Evolutionary conservation across 1,140 invertebrate species (phyloP).

Genomic region (Phymastichus coffea): DNA sequence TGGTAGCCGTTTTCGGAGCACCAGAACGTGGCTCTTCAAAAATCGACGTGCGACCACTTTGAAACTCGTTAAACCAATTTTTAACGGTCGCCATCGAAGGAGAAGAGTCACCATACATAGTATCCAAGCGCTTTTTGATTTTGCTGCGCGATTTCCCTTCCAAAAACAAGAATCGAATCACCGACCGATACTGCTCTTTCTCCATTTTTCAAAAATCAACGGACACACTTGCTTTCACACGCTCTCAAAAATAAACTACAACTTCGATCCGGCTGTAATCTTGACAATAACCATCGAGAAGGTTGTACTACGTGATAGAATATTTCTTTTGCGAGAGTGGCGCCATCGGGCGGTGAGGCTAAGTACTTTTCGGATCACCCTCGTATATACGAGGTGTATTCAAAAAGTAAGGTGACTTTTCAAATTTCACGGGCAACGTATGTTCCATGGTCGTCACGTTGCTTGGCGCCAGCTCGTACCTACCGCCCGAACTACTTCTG

Average conservation of each 20-base stretch:
- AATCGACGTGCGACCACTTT: conserved; percentile 36
- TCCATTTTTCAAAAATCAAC: conserved; percentile 16
- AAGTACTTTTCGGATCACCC: neutral
- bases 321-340: neutral
- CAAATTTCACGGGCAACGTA: too few relatives aligned
- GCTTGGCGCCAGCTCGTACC: too few relatives aligned
- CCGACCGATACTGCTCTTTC: conserved; percentile 13
- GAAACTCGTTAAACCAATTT: conserved; percentile 39
- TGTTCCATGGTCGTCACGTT: too few relatives aligned
- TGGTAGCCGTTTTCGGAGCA: conserved; percentile 30
- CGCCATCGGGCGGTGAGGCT: neutral
- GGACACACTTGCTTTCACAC: neutral
- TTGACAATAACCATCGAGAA: neutral
- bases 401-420: neutral
- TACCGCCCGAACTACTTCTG: too few relatives aligned
- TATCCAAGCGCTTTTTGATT: conserved; percentile 13
- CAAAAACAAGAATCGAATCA: conserved; percentile 15
- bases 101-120: conserved; percentile 35
- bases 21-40: conserved; percentile 31
- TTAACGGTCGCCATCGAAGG: conserved; percentile 35
- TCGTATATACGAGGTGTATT: neutral
- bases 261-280: neutral
- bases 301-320: neutral
- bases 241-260: neutral
- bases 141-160: conserved; percentile 8